A percentile compares a stretch with the other conserved stretches of the same genome.
These are phyloP conservation scores for Onychomys torridus DNA, from an alignment of 2,797 vertebrate genomes.

Conservation along the genomic window DNA sequence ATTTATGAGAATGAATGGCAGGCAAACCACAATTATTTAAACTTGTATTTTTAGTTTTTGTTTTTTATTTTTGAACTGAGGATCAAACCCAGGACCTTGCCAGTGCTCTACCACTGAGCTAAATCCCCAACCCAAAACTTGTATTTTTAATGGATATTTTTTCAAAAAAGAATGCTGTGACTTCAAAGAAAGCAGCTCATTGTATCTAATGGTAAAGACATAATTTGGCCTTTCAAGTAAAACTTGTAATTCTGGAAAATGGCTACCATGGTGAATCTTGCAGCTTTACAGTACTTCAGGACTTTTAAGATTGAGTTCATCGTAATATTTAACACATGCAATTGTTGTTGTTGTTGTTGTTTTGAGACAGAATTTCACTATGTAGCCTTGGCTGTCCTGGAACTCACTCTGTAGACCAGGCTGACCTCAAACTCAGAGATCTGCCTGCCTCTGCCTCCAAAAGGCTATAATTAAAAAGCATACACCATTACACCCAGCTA, in stretches of 20 bases:
- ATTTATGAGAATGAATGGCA: neutral
- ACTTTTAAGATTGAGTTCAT: neutral
- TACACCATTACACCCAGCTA: neutral
- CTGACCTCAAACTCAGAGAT: neutral
- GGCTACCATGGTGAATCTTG: neutral
- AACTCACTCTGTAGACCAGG: neutral
- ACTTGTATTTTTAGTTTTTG: neutral
- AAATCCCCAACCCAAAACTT: too few relatives aligned
- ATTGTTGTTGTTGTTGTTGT: neutral
- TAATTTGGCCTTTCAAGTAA: conserved; percentile 27
- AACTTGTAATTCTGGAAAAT: conserved; percentile 31
- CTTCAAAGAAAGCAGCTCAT: conserved; percentile 16
- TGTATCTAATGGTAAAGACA: conserved; percentile 11
- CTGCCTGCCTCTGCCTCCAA: neutral
- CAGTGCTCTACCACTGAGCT: too few relatives aligned
- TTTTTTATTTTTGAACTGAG: too few relatives aligned
- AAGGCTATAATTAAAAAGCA: neutral
- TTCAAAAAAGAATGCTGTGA: conserved; percentile 27
- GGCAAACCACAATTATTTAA: neutral
- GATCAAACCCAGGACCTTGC: too few relatives aligned
- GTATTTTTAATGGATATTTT: neutral
- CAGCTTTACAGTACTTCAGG: neutral
- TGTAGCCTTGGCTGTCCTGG: neutral
- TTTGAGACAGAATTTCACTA: neutral
- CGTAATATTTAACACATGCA: neutral